A percentile compares a stretch with the other conserved stretches of the same genome.
Conservation (phyloP, 2,113 vertebrate genomes). For the Campylomormyrus numenius region DNA sequence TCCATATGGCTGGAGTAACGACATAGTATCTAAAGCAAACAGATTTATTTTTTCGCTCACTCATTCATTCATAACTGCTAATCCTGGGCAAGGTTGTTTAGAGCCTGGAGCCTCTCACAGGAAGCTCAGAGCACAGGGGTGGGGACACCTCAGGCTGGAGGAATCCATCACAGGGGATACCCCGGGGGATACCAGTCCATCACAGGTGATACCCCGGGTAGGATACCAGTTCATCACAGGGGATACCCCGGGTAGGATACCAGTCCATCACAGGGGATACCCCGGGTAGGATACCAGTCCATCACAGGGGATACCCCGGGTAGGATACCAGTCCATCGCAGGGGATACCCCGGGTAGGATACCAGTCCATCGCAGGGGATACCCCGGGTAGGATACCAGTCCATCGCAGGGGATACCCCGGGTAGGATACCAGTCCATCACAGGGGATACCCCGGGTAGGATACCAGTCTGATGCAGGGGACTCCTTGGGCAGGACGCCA, state of each 20-base stretch:
- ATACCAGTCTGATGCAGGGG: not conserved
- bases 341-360: no score
- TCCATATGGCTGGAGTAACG: not conserved
- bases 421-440: no score
- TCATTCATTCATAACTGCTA: not conserved
- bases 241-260: no score
- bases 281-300: not conserved
- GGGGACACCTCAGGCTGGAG: not conserved
- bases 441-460: no score
- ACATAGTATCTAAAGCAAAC: not conserved
- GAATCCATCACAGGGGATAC: not conserved
- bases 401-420: not conserved
- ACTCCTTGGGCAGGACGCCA: not conserved
- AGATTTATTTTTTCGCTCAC: not conserved
- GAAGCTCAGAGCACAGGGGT: not conserved
- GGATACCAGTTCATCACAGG: no score
- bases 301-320: not conserved
- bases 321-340: not conserved
- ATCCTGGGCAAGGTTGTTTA: not conserved
- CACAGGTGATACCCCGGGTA: not conserved
- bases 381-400: no score
- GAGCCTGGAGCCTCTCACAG: not conserved
- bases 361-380: no score
- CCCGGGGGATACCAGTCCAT: not conserved
- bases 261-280: not conserved